These are phyloP conservation scores for Sthenelais limicola DNA, from an alignment of 2,888 invertebrate species.

Conservation along the genomic window DNA sequence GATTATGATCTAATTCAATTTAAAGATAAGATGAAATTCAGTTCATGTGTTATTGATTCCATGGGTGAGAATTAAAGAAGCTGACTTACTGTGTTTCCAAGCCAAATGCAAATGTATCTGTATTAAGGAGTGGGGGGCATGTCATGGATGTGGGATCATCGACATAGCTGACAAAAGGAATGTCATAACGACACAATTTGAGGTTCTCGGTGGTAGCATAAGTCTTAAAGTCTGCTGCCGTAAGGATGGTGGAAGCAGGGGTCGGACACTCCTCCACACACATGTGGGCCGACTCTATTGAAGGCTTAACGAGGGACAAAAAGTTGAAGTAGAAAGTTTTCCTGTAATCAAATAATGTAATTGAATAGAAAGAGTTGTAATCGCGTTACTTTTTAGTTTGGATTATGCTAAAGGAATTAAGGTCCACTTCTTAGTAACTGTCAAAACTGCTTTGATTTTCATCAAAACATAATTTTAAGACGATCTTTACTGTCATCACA, in stretches of 20 bases:
- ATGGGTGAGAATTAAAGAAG: too few relatives aligned
- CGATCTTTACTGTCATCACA: too few relatives aligned
- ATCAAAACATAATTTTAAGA: too few relatives aligned
- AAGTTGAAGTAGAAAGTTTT: slow-evolving; percentile 33
- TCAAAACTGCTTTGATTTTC: too few relatives aligned
- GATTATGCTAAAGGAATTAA: too few relatives aligned
- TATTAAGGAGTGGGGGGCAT: slow-evolving; percentile 35
- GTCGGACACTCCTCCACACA: slow-evolving; percentile 45
- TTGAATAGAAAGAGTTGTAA: too few relatives aligned
- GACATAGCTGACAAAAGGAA: slow-evolving; percentile 10
- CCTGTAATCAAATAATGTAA: too few relatives aligned
- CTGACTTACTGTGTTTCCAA: too few relatives aligned
- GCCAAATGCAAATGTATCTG: background rate
- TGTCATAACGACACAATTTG: slow-evolving; percentile 44
- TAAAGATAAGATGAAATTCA: background rate
- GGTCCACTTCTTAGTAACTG: too few relatives aligned
- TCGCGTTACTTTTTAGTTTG: too few relatives aligned
- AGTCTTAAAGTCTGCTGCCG: slow-evolving; percentile 14
- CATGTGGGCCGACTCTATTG: slow-evolving; percentile 5
- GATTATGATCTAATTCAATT: background rate
- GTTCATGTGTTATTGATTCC: background rate
- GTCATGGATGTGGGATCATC: background rate
- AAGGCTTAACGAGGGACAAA: background rate
- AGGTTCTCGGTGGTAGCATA: background rate
- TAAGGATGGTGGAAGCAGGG: background rate